Conservation (phyloP, 2,113 vertebrate species). For the Ploceus nigricollis region DNA sequence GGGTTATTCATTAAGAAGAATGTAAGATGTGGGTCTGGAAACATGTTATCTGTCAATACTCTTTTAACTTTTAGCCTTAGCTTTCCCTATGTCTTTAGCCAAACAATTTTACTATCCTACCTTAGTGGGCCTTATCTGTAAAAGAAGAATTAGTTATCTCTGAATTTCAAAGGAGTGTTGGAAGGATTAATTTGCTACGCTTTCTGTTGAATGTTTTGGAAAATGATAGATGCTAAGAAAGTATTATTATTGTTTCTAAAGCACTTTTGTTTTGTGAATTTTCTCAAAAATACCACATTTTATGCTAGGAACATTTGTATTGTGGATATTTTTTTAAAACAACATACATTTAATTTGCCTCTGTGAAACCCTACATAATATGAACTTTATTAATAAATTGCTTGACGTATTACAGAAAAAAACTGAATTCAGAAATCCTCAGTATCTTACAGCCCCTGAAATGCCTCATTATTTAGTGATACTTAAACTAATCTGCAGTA, state of each 20-base stretch:
- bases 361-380: background rate
- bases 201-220: background rate
- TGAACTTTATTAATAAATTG: background rate
- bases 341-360: background rate
- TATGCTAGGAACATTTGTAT: background rate
- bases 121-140: background rate
- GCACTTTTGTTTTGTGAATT: background rate
- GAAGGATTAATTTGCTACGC: background rate
- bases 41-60: background rate
- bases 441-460: background rate
- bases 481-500: constrained; percentile 20
- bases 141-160: background rate
- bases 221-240: background rate
- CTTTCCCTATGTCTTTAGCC: background rate
- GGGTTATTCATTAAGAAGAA: background rate
- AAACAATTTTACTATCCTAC: background rate
- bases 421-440: background rate
- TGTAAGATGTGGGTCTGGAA: background rate
- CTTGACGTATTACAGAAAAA: background rate
- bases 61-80: background rate
- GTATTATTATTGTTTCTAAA: background rate
- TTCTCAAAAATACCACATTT: background rate
- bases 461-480: background rate
- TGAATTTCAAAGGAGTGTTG: background rate
- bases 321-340: background rate